Percentiles rank a stretch among this genome's conserved stretches.
Evolutionary conservation across 2,888 invertebrate genomes (phyloP).

Genomic region (Tipula helvola): DNA sequence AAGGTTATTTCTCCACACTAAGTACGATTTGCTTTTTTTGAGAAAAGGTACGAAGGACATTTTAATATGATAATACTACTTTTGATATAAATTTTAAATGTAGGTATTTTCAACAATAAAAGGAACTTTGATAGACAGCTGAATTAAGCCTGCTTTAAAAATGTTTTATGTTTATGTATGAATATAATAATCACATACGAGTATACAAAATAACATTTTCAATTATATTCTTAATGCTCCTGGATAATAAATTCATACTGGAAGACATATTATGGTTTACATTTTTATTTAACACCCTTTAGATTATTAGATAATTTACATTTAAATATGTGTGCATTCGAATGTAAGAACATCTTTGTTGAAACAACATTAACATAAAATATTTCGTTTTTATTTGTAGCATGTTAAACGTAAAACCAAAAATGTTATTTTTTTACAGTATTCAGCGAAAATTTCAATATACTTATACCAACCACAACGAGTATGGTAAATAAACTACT

Average conservation of each 20-base stretch:
- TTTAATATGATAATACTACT: background rate
- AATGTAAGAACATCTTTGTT: background rate
- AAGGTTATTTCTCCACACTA: background rate
- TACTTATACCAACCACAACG: background rate
- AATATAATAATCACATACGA: background rate
- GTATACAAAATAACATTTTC: background rate
- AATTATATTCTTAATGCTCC: background rate
- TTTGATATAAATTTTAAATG: background rate
- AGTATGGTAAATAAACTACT: background rate
- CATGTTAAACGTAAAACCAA: background rate
- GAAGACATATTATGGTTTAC: background rate
- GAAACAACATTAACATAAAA: background rate
- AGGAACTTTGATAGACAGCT: background rate
- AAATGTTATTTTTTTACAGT: background rate
- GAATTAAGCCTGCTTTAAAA: background rate
- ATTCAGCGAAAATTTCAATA: background rate
- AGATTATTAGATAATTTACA: background rate
- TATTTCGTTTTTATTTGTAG: background rate
- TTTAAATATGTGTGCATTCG: background rate
- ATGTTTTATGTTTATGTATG: background rate
- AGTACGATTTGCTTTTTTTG: background rate
- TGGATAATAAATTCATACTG: background rate
- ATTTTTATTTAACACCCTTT: background rate
- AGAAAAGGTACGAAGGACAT: background rate
- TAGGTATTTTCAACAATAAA: background rate